Conservation (phyloP, 2,113 vertebrate species). For the Cathartes aura region DNA sequence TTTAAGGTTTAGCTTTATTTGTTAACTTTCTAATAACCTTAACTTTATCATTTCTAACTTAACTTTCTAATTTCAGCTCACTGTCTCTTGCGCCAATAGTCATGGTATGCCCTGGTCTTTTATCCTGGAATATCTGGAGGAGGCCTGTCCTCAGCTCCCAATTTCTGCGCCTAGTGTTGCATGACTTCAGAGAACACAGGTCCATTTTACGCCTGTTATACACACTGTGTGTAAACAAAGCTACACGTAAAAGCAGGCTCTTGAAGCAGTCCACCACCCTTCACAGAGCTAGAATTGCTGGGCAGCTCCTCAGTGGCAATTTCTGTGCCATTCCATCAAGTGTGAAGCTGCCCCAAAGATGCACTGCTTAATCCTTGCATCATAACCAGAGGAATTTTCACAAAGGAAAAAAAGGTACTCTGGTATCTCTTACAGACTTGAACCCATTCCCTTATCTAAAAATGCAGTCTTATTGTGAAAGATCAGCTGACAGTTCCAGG, state of each 20-base stretch:
- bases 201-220: neutral
- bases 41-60: neutral
- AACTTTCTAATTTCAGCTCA: neutral
- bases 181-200: neutral
- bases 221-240: neutral
- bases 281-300: neutral
- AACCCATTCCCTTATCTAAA: neutral
- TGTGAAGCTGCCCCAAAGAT: neutral
- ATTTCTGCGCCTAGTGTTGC: neutral
- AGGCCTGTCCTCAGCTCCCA: neutral
- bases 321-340: neutral
- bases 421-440: neutral
- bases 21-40: neutral
- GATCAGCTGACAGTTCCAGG: neutral
- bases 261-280: neutral
- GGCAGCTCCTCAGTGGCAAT: neutral
- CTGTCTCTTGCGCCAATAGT: neutral
- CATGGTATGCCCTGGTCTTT: neutral
- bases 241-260: neutral
- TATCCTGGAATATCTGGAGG: neutral
- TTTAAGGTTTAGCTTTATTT: neutral
- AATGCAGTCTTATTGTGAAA: neutral
- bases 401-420: neutral
- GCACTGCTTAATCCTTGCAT: neutral
- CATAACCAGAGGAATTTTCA: neutral